phyloP scores from a whole-genome alignment of 2,113 vertebrate genomes.

The Peromyscus californicus region DNA sequence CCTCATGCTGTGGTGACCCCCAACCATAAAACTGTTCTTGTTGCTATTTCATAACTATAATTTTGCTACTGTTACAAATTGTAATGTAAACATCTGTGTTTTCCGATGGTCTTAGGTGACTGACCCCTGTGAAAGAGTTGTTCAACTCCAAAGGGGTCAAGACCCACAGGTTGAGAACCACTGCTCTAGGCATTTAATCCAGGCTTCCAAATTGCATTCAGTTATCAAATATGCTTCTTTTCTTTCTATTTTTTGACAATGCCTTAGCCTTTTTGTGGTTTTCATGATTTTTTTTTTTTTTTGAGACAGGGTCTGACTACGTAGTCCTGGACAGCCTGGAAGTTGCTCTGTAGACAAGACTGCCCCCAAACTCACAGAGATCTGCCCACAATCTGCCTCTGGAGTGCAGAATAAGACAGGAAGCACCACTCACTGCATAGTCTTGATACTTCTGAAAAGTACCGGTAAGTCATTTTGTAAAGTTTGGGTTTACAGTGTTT shows the following conservation, averaged over 20 bases:
- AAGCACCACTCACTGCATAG: neutral
- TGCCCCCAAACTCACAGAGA: neutral
- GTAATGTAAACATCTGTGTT: no score
- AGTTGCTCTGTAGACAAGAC: neutral
- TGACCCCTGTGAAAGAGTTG: no score
- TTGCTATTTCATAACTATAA: no score
- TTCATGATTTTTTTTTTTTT: neutral
- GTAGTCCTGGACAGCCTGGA: neutral
- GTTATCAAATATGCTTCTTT: no score
- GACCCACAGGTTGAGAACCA: no score
- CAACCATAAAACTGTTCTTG: no score
- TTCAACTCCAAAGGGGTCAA: no score
- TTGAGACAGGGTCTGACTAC: neutral
- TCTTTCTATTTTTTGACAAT: no score
- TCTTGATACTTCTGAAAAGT: constrained; percentile 15
- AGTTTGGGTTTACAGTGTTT: neutral
- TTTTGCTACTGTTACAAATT: no score
- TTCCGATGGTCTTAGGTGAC: no score
- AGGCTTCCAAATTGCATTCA: neutral
- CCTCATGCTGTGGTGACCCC: neutral
- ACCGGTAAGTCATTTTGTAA: neutral
- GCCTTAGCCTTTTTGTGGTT: no score
- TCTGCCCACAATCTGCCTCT: neutral
- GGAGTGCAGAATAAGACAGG: neutral
- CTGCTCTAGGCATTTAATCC: neutral